Evolutionary conservation across 2,113 vertebrate genomes (phyloP), one percentile per base, ranked within the genome.

Genomic region (Sturnira hondurensis): DNA sequence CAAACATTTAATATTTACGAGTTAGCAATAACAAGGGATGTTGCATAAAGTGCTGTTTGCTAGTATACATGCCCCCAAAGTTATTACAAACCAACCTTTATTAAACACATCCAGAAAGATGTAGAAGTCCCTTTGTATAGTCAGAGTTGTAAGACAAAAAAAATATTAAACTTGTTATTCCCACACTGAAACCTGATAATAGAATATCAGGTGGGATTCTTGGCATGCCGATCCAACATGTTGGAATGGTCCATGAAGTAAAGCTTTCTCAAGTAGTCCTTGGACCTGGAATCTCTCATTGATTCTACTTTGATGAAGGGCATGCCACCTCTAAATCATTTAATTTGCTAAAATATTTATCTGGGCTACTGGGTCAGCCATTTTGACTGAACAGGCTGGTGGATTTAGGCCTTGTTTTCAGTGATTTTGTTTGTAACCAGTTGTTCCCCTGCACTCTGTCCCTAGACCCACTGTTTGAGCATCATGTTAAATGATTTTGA

Each of bases 61-160:
- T 68, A 86, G 78, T 63, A 56, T 70, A 83, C 13, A 93, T 95
- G 83, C 70, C 71, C 89, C 87, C 45, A 89, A 81, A 54, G 52
- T 61, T 87, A 43, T 78, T 86, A 56, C 61, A 92, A 86, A 89
- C n/a, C 68, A 70, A 82, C 84, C 26, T 92, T 94, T 95, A 89
- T 84, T 52, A 89, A 93, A 82, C 70, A 83, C 76, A 78, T 86
- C 89, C 91, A 47, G 43, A 95, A 93, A 94, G 33, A 77, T 83
- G 36, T 96, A 95, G 92, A 93, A 5, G 26, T 89, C 68, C 71
- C 92, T 93, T 47, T 90, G 33, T 97, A 92, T 95, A 93, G 92
- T 65, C 93, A 92, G 94, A 89, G 45, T 96, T 96, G 22, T 86
- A 87, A 96, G 76, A 89, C 17, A 61, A 61, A 61, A 58, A 58